Evolutionary conservation across 2,797 vertebrate species (phyloP).

Genomic region (Holocentrus rufus): DNA sequence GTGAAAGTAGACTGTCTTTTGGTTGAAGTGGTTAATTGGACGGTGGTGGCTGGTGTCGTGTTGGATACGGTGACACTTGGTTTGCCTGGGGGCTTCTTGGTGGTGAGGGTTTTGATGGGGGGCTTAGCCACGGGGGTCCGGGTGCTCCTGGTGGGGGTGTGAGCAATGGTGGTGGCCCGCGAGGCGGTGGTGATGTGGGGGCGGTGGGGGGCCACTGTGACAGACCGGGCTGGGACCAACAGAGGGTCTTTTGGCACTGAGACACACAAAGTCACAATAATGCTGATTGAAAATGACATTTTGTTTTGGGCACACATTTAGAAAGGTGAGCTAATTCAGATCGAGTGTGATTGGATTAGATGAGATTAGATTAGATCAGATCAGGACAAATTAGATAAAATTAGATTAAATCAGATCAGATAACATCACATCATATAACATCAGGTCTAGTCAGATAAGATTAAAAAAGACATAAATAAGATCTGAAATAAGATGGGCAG

Average conservation of each 20-base stretch:
- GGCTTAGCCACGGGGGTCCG: conserved; percentile 41
- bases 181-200: conserved; percentile 40
- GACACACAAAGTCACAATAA: conserved; percentile 44
- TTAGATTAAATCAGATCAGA: too few species aligned
- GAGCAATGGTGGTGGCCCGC: conserved; percentile 18
- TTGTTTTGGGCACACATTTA: neutral
- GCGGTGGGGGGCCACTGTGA: conserved; percentile 57
- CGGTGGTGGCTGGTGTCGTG: conserved; percentile 39
- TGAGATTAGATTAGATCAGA: too few species aligned
- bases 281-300: conserved; percentile 1
- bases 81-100: conserved; percentile 57
- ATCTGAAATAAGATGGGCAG: too few species aligned
- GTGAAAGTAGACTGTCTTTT: conserved; percentile 4
- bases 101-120: conserved; percentile 38
- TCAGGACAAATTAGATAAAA: too few species aligned
- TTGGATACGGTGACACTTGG: conserved; percentile 53
- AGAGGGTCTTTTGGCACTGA: conserved; percentile 73
- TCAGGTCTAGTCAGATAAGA: too few species aligned
- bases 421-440: too few species aligned
- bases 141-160: conserved; percentile 54
- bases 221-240: conserved; percentile 42
- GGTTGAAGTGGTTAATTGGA: conserved; percentile 34
- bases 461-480: too few species aligned
- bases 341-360: too few species aligned
- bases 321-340: neutral